Evolutionary conservation across 2,888 invertebrate genomes (phyloP).

Genomic region (Ligdia adustata): DNA sequence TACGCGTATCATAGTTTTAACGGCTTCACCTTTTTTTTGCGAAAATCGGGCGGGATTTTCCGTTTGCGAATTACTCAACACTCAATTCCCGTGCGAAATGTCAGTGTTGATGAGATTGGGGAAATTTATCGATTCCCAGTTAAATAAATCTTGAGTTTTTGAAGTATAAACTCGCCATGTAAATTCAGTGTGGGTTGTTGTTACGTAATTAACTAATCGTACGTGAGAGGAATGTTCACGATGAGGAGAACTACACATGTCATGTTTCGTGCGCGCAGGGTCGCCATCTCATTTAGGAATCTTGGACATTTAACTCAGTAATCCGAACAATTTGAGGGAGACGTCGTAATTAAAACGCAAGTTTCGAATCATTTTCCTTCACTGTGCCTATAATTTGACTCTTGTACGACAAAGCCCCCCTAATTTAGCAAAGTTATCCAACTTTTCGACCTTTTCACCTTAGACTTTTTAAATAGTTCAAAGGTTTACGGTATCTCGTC

Average conservation of each 20-base stretch:
- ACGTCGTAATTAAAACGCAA: background rate
- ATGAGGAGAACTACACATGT: slow-evolving; percentile 4
- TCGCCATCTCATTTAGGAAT: slow-evolving; percentile 2
- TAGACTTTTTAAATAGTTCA: slow-evolving; percentile 1
- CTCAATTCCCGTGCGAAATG: slow-evolving; percentile 14
- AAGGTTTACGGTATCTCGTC: background rate
- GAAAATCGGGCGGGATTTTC: slow-evolving; percentile 8
- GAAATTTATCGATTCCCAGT: slow-evolving; percentile 10
- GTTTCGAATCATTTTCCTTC: background rate
- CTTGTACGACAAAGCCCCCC: background rate
- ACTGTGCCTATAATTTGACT: background rate
- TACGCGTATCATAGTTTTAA: slow-evolving; percentile 24
- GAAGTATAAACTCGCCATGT: slow-evolving; percentile 8
- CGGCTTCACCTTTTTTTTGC: slow-evolving; percentile 9
- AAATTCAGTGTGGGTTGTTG: slow-evolving; percentile 20
- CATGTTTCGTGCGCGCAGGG: background rate
- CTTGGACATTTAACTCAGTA: slow-evolving; percentile 1
- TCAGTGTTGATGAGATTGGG: slow-evolving; percentile 16
- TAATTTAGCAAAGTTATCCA: background rate
- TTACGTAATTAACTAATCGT: slow-evolving; percentile 29
- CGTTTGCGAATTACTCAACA: slow-evolving; percentile 17
- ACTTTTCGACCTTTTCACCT: slow-evolving; percentile 1
- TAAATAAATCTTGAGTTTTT: slow-evolving; percentile 1
- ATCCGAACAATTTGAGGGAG: background rate
- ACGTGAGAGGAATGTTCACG: slow-evolving; percentile 22